These are phyloP conservation scores for Macrotrachela quadricornifera DNA, from an alignment of 1,140 invertebrate genomes.

Conservation along the genomic window DNA sequence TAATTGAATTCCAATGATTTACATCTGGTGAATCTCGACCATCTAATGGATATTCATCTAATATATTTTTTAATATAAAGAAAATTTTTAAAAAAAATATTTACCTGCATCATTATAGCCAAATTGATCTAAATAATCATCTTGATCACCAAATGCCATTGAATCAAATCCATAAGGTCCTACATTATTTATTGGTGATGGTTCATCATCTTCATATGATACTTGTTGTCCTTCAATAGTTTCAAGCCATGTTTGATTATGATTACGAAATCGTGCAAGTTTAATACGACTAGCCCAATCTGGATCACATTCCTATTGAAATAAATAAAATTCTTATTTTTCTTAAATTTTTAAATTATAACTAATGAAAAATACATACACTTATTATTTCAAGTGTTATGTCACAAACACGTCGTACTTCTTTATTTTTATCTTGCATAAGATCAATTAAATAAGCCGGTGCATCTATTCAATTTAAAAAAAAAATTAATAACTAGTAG, in stretches of 20 bases:
- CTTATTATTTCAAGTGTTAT: constrained; percentile 71
- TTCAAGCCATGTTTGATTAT: constrained; percentile 90
- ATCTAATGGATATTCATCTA: no score
- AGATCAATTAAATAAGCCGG: constrained; percentile 84
- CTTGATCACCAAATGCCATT: no score
- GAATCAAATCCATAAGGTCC: no score
- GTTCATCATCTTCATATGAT: no score
- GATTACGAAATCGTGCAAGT: constrained; percentile 75
- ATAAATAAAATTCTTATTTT: constrained; percentile 4
- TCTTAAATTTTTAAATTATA: constrained; percentile 16
- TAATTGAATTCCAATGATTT: no score
- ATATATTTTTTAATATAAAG: no score
- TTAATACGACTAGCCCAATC: constrained; percentile 77
- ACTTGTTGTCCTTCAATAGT: constrained; percentile 72
- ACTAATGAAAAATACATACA: constrained; percentile 35
- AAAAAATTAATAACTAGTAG: constrained; percentile 28
- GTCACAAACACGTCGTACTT: constrained; percentile 73
- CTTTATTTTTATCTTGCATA: constrained; percentile 83
- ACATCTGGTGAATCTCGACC: no score
- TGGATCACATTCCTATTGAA: constrained; percentile 53
- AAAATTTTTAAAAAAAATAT: no score
- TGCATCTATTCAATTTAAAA: constrained; percentile 44
- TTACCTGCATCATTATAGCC: no score
- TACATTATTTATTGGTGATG: no score
- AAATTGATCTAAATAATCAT: no score